Base-by-base conservation (phyloP, 2,113 vertebrate species). In the Rhizomys pruinosus region DNA sequence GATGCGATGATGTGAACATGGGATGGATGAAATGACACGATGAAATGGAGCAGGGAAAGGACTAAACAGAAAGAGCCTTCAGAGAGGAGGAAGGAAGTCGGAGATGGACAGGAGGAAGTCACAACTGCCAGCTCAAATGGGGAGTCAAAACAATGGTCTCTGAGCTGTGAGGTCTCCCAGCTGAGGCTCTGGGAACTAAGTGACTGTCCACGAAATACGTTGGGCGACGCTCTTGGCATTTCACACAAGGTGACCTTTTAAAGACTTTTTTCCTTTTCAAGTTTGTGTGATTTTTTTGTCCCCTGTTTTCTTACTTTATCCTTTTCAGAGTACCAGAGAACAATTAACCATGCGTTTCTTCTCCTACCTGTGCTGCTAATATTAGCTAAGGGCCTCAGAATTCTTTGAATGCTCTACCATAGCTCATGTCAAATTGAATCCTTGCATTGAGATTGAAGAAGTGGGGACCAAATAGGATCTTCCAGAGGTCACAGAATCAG, bases 281-380 rank as follows among this genome's bases (percentile, higher is more conserved):
- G 66, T 85, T 71, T 19, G 66, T 19, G 9, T 55, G 61, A 63
- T 23, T 42, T 25, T 80, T 66, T 39, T 86, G 39, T 77, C 39
- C 80, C 23, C 23, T 85, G 13, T 86, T 90, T 90, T 86, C 59
- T 87, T 27, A 73, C 17, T 68, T 59, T 66, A 71, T 90, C 39
- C 42, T 74, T 80, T 82, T 47, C 22, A 47, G 37, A 59, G 47
- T 91, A 84, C n/a, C 39, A 52, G 23, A 87, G 44, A 87, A 34
- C 69, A 55, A 47, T 78, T 37, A 68, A 42, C 61, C 84, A 4
- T 90, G 20, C 90, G 47, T 42, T 80, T 82, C 34, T 42, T 61
- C 59, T 37, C 12, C 10, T 10, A 73, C 15, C 17, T 76, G 6
- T 71, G 27, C 52, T 73, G 57, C n/a, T 79, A 57, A 63, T 69